Conservation (phyloP, 2,888 invertebrate species). For the Chouioia cunea region DNA sequence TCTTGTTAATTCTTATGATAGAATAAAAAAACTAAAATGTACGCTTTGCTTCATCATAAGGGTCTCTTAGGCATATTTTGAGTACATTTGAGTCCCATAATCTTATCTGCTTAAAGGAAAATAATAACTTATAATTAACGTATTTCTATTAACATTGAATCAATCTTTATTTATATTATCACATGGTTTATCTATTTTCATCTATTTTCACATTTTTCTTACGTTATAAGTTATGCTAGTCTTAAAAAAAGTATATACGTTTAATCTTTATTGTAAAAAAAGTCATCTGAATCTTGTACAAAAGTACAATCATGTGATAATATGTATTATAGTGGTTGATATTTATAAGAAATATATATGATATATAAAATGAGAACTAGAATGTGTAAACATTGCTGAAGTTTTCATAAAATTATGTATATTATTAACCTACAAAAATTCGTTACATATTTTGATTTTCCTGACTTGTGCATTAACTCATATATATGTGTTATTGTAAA, state of each 20-base stretch:
- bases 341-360: no score
- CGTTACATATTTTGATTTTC: no score
- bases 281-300: constrained; percentile 9
- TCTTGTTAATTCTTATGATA: neutral
- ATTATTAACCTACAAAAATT: no score
- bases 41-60: no score
- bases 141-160: no score
- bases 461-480: no score
- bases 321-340: neutral
- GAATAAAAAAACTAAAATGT: neutral
- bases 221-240: constrained; percentile 1
- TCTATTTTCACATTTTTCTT: constrained; percentile 5
- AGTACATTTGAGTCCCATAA: constrained; percentile 49
- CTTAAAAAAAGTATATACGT: constrained; percentile 40
- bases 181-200: neutral
- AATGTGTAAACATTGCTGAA: no score
- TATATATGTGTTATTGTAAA: neutral
- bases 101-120: constrained; percentile 31
- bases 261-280: constrained; percentile 27
- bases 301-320: constrained; percentile 24
- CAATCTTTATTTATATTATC: no score
- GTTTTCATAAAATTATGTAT: no score
- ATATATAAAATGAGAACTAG: no score
- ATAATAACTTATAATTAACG: no score
- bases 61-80: constrained; percentile 34